phyloP scores from a whole-genome alignment of 2,888 invertebrate species.

The Leucoma salicis region DNA sequence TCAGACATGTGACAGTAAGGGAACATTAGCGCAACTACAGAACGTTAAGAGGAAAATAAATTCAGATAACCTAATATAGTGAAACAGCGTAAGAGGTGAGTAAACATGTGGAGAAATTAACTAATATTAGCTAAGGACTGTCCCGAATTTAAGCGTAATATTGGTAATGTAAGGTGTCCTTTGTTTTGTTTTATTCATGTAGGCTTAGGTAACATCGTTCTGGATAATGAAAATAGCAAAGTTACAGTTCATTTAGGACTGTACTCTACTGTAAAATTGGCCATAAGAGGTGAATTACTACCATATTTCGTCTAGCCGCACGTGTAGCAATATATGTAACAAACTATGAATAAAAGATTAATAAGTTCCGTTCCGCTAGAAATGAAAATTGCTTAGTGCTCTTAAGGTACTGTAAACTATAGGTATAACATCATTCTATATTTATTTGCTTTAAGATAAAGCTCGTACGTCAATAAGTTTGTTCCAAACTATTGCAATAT shows the following conservation, averaged over 20 bases:
- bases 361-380: too few species aligned
- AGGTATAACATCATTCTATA: too few species aligned
- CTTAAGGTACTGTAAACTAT: too few species aligned
- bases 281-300: too few species aligned
- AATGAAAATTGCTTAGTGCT: too few species aligned
- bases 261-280: too few species aligned
- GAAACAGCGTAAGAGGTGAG: conserved; percentile 45
- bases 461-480: too few species aligned
- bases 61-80: conserved; percentile 63
- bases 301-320: too few species aligned
- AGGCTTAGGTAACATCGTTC: not conserved
- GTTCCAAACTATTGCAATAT: too few species aligned
- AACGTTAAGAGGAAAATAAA: conserved; percentile 49
- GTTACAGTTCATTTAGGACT: conserved; percentile 8
- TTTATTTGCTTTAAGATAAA: too few species aligned
- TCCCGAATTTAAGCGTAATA: conserved; percentile 8
- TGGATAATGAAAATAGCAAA: conserved; percentile 3
- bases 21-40: conserved; percentile 37
- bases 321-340: too few species aligned
- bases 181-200: conserved; percentile 1
- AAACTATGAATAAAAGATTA: too few species aligned
- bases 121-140: conserved; percentile 39
- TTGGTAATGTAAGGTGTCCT: conserved; percentile 1
- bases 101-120: conserved; percentile 65
- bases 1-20: conserved; percentile 38